Percentiles rank a stretch among this genome's conserved stretches.
Conservation (phyloP, 2,113 vertebrate species). For the Lontra canadensis region DNA sequence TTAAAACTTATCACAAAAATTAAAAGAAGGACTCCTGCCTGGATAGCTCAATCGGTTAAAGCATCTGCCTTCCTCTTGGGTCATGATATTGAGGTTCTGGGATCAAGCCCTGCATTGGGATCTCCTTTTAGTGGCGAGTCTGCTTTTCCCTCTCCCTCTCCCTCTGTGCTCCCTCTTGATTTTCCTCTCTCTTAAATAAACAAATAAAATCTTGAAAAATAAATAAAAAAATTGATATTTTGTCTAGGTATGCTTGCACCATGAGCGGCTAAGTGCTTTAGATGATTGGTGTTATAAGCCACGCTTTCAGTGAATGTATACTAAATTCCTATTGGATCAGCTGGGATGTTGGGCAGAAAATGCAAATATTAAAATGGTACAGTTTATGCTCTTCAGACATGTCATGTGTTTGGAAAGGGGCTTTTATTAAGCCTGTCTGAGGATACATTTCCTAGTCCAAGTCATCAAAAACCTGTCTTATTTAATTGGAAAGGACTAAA, state of each 20-base stretch:
- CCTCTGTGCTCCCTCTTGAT: no score
- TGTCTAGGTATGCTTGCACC: accelerated
- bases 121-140: no score
- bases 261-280: not conserved
- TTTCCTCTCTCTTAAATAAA: no score
- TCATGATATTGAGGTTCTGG: no score
- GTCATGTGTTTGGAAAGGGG: not conserved
- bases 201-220: no score
- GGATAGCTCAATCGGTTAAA: no score
- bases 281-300: accelerated
- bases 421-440: not conserved
- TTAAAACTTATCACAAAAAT: not conserved
- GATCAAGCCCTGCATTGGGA: no score
- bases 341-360: not conserved
- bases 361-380: not conserved
- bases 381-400: not conserved
- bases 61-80: no score
- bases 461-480: not conserved
- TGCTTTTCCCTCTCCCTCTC: no score
- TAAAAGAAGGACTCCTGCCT: not conserved
- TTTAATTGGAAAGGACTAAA: not conserved
- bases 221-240: not conserved
- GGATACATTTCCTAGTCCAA: not conserved
- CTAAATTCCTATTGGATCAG: not conserved
- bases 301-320: not conserved